A percentile compares a stretch with the other conserved stretches of the same genome.
Evolutionary conservation across 2,888 invertebrate species (phyloP).

Genomic region (Pristionchus entomophagus): DNA sequence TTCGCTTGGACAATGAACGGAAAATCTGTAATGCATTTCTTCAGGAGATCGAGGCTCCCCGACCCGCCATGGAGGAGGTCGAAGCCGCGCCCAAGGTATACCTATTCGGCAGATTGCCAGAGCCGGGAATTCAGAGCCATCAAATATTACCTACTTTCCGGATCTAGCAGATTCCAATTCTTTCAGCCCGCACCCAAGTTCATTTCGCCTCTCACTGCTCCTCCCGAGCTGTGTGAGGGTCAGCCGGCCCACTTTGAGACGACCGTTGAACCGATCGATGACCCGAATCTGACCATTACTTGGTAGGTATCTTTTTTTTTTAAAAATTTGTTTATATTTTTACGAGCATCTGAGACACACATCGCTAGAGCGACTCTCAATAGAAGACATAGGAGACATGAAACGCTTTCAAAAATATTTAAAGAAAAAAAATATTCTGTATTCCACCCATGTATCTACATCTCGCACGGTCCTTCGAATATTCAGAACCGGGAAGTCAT

Average conservation of each 20-base stretch:
- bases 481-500: background rate
- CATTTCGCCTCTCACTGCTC: constrained; percentile 47
- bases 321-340: background rate
- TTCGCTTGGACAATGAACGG: background rate
- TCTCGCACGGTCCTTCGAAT: no score
- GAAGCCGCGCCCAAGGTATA: constrained; percentile 64
- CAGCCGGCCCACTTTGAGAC: constrained; percentile 93
- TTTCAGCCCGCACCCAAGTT: constrained; percentile 36
- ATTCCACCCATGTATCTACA: no score
- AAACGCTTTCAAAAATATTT: no score
- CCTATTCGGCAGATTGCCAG: no score
- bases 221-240: constrained; percentile 81
- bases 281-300: constrained; percentile 81
- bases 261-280: constrained; percentile 90
- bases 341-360: no score
- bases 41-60: constrained; percentile 70
- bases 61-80: constrained; percentile 60
- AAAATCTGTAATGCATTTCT: background rate
- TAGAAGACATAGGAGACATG: no score
- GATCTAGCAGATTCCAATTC: no score
- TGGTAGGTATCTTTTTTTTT: constrained; percentile 76
- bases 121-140: no score
- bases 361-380: no score
- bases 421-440: no score
- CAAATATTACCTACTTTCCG: no score